Evolutionary conservation across 2,888 invertebrate genomes (phyloP).

Genomic region (Entomobrya proxima): DNA sequence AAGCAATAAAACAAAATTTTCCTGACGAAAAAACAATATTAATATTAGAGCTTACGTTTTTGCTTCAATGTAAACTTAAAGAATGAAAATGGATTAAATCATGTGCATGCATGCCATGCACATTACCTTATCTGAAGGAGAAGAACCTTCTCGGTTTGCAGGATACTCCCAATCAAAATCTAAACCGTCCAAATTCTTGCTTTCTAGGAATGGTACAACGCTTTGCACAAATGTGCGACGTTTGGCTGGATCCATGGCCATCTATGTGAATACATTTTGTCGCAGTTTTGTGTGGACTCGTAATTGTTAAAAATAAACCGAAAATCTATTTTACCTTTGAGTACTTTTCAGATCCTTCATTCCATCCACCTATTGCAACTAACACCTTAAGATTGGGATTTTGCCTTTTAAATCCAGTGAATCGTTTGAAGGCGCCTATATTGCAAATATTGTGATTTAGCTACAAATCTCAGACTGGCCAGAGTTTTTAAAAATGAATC

Average conservation of each 20-base stretch:
- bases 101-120: too few relatives aligned
- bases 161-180: constrained; percentile 69
- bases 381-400: constrained; percentile 77
- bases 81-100: not conserved
- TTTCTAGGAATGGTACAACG: constrained; percentile 80
- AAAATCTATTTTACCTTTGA: constrained; percentile 78
- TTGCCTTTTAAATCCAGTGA: constrained; percentile 76
- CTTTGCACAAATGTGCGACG: constrained; percentile 80
- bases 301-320: too few relatives aligned
- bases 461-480: too few relatives aligned
- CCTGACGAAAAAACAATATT: constrained; percentile 29
- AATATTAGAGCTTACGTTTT: not conserved
- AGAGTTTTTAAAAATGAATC: not conserved
- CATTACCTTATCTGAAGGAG: constrained; percentile 74
- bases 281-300: not conserved
- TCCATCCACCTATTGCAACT: constrained; percentile 78
- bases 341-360: constrained; percentile 82
- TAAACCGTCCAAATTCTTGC: constrained; percentile 84
- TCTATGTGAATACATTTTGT: constrained; percentile 74
- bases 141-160: constrained; percentile 71
- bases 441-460: too few relatives aligned
- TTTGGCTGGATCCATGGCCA: constrained; percentile 78
- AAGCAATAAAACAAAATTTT: constrained; percentile 80
- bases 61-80: too few relatives aligned
- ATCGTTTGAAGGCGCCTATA: constrained; percentile 76